These are phyloP conservation scores for Narcine bancroftii DNA, from an alignment of 2,113 vertebrate species.

Conservation along the genomic window DNA sequence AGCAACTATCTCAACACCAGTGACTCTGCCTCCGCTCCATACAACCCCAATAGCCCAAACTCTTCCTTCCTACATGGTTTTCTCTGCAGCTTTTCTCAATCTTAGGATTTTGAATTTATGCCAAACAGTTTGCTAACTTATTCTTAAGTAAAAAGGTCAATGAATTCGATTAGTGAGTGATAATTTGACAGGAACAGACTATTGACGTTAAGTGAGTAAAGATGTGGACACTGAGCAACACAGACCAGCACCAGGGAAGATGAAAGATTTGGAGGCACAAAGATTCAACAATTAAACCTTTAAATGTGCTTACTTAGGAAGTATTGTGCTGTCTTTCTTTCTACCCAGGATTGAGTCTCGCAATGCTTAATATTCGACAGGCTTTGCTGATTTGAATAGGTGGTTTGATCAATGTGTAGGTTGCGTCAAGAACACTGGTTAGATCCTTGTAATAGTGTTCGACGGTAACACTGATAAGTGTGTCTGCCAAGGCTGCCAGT, in stretches of 20 bases:
- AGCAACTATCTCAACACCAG: not conserved
- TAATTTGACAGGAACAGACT: not conserved
- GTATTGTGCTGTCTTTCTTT: not conserved
- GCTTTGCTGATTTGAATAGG: not conserved
- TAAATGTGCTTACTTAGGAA: not conserved
- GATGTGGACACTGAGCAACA: not conserved
- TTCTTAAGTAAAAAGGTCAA: not conserved
- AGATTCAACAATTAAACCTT: too few relatives aligned
- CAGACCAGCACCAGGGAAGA: not conserved
- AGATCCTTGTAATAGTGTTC: not conserved
- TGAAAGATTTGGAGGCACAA: not conserved
- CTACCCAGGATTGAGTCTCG: not conserved
- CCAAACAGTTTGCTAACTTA: not conserved
- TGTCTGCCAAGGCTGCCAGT: not conserved
- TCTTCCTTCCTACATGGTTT: not conserved
- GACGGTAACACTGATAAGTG: not conserved
- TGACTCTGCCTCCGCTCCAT: not conserved
- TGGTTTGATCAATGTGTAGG: not conserved
- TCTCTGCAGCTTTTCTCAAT: not conserved
- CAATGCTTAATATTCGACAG: not conserved
- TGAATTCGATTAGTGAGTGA: not conserved
- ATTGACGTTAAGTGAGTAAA: not conserved
- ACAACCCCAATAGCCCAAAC: not conserved
- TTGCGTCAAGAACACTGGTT: not conserved
- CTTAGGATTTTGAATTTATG: not conserved